Evolutionary conservation across 2,888 invertebrate species (phyloP).

Genomic region (Heptascelio sp.): DNA sequence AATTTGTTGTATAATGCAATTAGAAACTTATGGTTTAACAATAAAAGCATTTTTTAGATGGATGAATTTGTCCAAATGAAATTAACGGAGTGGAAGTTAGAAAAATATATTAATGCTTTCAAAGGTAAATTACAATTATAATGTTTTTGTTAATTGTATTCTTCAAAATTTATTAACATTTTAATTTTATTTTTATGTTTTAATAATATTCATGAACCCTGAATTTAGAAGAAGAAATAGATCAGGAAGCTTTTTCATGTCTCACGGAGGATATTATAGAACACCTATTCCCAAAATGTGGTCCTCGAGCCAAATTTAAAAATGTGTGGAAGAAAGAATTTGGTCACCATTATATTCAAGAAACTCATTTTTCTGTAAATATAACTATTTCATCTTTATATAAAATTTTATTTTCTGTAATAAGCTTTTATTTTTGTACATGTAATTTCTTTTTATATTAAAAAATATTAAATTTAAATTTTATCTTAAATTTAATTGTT

Average conservation of each 20-base stretch:
- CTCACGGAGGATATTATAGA: conserved; percentile 4
- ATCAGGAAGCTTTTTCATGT: background rate
- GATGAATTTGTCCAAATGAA: background rate
- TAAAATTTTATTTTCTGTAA: background rate
- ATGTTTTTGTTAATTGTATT: background rate
- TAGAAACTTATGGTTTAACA: background rate
- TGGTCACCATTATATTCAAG: background rate
- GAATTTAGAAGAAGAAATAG: conserved; percentile 8
- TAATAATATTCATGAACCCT: background rate
- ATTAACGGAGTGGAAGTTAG: background rate
- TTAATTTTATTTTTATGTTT: background rate
- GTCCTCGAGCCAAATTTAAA: conserved; percentile 11
- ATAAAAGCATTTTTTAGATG: background rate
- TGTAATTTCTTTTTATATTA: too few species aligned
- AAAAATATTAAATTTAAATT: too few species aligned
- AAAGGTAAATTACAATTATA: conserved; percentile 1
- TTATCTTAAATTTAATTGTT: too few species aligned
- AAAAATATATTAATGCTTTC: background rate
- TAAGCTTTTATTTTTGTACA: background rate
- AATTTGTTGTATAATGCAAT: background rate
- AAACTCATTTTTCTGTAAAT: conserved; percentile 3
- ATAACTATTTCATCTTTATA: background rate
- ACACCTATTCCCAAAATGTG: conserved; percentile 1
- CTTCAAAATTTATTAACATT: background rate
- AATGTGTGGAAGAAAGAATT: conserved; percentile 2